phyloP scores from a whole-genome alignment of 2,888 invertebrate species.

The Hecatera dysodea region DNA sequence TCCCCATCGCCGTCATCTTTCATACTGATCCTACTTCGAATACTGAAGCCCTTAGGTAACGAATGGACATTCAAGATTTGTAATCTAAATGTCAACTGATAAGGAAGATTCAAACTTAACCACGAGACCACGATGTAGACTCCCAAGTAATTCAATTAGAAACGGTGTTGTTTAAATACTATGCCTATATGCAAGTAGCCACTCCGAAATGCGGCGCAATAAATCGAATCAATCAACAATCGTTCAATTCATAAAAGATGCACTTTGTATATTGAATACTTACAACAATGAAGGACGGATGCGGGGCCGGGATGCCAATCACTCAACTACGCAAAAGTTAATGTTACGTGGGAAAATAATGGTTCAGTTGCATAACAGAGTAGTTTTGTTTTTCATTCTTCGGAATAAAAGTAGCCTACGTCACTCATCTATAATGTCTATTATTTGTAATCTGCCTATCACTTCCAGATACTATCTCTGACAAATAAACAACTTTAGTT shows the following conservation, averaged over 20 bases:
- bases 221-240: slow-evolving; percentile 24
- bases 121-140: not conserved
- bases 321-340: not conserved
- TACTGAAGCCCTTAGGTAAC: slow-evolving; percentile 89
- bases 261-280: slow-evolving; percentile 31
- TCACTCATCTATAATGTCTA: too few relatives aligned
- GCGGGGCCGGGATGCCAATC: not conserved
- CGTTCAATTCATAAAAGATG: slow-evolving; percentile 27
- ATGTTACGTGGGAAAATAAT: not conserved
- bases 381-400: not conserved
- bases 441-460: too few relatives aligned
- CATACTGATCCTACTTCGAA: slow-evolving; percentile 86
- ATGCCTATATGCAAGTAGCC: not conserved
- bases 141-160: not conserved
- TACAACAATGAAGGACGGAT: slow-evolving; percentile 32
- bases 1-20: slow-evolving; percentile 94
- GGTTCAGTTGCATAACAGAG: slow-evolving; percentile 4
- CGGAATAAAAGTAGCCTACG: too few relatives aligned
- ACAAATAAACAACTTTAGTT: too few relatives aligned
- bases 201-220: slow-evolving; percentile 1
- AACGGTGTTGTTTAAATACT: not conserved
- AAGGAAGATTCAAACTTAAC: not conserved
- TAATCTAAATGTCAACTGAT: not conserved
- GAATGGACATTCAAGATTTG: not conserved
- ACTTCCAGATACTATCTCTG: too few relatives aligned